Evolutionary conservation across 2,113 vertebrate species (phyloP).

Genomic region (Xenus cinereus): DNA sequence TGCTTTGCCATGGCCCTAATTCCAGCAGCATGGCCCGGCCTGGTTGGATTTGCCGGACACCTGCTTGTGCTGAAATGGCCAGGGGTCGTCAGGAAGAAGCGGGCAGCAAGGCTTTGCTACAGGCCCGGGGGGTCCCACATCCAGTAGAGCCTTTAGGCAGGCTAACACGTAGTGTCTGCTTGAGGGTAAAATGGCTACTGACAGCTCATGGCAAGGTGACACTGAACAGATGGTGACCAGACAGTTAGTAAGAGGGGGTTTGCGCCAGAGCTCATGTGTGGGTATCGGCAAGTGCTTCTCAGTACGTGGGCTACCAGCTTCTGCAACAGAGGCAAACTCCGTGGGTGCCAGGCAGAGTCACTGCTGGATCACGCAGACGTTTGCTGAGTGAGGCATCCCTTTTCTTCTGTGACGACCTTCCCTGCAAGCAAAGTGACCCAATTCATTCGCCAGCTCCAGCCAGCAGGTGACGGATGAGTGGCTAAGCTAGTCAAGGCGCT

Average conservation of each 20-base stretch:
- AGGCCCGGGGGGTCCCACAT: not conserved
- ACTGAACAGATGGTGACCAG: fast-evolving
- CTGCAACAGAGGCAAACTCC: not conserved
- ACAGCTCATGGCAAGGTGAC: not conserved
- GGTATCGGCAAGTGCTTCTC: not conserved
- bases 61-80: not conserved
- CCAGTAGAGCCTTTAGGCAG: not conserved
- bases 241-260: not conserved
- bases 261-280: fast-evolving
- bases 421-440: not conserved
- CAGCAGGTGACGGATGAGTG: not conserved
- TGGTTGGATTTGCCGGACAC: not conserved
- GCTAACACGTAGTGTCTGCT: not conserved
- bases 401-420: not conserved
- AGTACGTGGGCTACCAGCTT: not conserved
- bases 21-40: not conserved
- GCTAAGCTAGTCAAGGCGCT: not conserved
- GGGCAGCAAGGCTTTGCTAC: not conserved
- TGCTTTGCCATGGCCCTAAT: slow-evolving; percentile 8
- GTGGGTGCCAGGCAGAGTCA: not conserved
- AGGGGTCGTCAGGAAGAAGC: not conserved
- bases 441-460: not conserved
- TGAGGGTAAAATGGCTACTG: not conserved
- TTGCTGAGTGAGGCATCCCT: not conserved
- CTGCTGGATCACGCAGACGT: not conserved